Percentiles rank a stretch among this genome's conserved stretches.
phyloP scores from a whole-genome alignment of 2,113 vertebrate species.

The Toxotes chatareus region DNA sequence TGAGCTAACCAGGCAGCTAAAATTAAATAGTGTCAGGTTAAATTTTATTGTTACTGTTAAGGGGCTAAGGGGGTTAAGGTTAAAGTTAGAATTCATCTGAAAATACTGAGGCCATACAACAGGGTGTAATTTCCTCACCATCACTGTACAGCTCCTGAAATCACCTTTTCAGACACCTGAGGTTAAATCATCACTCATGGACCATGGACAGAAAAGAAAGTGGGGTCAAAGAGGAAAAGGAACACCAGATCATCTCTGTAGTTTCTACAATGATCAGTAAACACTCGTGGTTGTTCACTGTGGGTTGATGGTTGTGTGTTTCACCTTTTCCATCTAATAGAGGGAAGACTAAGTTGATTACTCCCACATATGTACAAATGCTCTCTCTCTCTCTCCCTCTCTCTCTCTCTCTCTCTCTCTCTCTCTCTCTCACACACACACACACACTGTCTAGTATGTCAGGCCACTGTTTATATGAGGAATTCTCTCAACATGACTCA shows the following conservation, averaged over 20 bases:
- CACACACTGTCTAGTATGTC: constrained; percentile 14
- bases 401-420: too few species aligned
- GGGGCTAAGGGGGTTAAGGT: too few species aligned
- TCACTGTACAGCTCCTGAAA: too few species aligned
- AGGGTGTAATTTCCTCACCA: not conserved
- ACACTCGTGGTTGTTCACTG: not conserved
- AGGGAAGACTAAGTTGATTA: constrained; percentile 31
- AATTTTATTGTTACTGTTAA: not conserved
- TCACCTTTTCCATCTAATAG: constrained; percentile 36
- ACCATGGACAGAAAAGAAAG: not conserved
- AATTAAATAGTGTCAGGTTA: not conserved
- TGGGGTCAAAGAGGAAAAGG: not conserved
- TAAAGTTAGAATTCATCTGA: not conserved
- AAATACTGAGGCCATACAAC: not conserved
- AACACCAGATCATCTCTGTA: not conserved
- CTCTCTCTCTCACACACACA: not conserved
- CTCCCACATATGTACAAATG: constrained; percentile 32
- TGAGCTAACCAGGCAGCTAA: too few species aligned
- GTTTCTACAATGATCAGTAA: constrained; percentile 10
- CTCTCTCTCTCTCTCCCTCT: not conserved
- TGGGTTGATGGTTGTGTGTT: constrained; percentile 18
- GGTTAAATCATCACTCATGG: not conserved
- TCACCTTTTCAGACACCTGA: not conserved
- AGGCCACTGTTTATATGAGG: constrained; percentile 68
- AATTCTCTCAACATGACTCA: constrained; percentile 78